These are phyloP conservation scores for Saccostrea glomerata DNA, from an alignment of 1,140 invertebrate genomes.

Conservation along the genomic window DNA sequence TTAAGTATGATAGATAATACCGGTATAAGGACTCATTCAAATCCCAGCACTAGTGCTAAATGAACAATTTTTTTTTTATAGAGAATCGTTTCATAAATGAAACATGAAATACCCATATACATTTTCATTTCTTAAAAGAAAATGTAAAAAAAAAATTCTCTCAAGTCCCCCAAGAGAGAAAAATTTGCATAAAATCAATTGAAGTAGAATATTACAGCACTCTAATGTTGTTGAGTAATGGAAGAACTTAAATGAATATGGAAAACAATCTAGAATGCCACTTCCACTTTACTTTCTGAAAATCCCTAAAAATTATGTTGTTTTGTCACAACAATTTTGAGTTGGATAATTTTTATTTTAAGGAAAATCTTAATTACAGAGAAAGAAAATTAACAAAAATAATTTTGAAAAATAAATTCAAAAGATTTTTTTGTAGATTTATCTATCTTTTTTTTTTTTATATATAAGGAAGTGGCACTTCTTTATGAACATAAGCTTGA, in stretches of 20 bases:
- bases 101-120: not conserved
- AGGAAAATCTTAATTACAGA: not conserved
- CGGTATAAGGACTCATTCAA: too few relatives aligned
- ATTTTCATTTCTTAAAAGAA: not conserved
- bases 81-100: not conserved
- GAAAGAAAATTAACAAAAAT: not conserved
- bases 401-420: not conserved
- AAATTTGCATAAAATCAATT: conserved; percentile 23
- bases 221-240: not conserved
- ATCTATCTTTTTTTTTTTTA: not conserved
- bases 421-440: not conserved
- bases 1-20: too few relatives aligned
- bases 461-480: not conserved
- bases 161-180: not conserved
- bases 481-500: conserved; percentile 29
- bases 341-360: too few relatives aligned
- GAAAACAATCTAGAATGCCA: conserved; percentile 26
- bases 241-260: not conserved
- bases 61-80: not conserved
- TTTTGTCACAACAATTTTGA: too few relatives aligned
- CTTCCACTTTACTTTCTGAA: not conserved
- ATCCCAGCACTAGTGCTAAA: not conserved
- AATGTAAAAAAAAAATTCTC: not conserved
- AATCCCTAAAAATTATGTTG: not conserved
- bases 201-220: not conserved